Conservation (phyloP, 2,888 invertebrate species). For the Ophion obscuratus region DNA sequence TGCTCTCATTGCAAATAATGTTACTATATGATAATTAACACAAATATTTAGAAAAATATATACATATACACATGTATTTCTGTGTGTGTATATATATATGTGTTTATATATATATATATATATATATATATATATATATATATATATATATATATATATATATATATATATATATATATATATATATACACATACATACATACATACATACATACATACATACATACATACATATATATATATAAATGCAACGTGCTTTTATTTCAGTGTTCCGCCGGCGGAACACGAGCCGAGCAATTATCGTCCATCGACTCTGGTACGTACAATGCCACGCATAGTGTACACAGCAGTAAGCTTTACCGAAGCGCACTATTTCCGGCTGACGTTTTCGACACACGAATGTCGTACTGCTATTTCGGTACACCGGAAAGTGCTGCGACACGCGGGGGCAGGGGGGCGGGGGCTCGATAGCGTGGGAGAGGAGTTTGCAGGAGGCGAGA, state of each 20-base stretch:
- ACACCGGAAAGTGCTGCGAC: background rate
- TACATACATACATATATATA: slow-evolving; percentile 12
- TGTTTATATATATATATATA: too few species aligned
- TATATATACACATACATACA: background rate
- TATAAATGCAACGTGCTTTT: slow-evolving; percentile 57
- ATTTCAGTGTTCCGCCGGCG: slow-evolving; percentile 61
- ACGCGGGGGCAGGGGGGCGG: background rate
- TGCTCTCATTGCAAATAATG: background rate
- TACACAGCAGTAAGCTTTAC: slow-evolving; percentile 18
- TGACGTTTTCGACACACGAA: slow-evolving; percentile 43
- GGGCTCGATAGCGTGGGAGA: background rate
- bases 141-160: background rate
- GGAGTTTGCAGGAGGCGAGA: background rate
- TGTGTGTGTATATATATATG: slow-evolving; percentile 1
- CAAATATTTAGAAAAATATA: background rate
- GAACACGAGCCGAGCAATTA: slow-evolving; percentile 67
- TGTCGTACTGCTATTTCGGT: slow-evolving; percentile 18
- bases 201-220: too few species aligned
- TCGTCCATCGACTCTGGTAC: slow-evolving; percentile 66
- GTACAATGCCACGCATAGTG: slow-evolving; percentile 13
- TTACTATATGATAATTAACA: background rate
- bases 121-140: too few species aligned
- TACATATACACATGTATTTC: too few species aligned
- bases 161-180: background rate
- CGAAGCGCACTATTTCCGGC: slow-evolving; percentile 46